A percentile compares a stretch with the other conserved stretches of the same genome.
phyloP scores from a whole-genome alignment of 2,113 vertebrate genomes.

The Alethe castanea region DNA sequence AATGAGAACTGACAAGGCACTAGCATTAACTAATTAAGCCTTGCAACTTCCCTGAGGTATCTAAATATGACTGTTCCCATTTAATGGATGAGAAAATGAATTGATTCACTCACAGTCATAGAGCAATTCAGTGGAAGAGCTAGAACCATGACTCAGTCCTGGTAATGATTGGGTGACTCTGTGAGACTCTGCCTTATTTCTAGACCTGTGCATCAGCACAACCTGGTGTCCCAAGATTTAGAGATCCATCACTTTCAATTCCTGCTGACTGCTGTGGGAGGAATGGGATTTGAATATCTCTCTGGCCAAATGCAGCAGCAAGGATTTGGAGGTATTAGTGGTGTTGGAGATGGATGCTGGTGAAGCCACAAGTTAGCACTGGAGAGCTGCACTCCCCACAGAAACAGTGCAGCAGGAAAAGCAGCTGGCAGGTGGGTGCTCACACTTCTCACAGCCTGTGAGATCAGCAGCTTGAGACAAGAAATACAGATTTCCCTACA shows the following conservation, averaged over 20 bases:
- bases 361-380: not conserved
- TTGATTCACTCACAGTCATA: not conserved
- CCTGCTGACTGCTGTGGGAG: not conserved
- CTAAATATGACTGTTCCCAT: not conserved
- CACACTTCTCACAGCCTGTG: rapidly evolving
- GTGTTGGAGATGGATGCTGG: not conserved
- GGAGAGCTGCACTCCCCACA: not conserved
- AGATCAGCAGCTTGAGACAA: not conserved
- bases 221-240: not conserved
- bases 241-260: not conserved
- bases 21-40: slow-evolving; percentile 32
- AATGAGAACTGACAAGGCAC: slow-evolving; percentile 32
- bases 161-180: not conserved
- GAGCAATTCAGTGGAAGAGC: not conserved
- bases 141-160: not conserved
- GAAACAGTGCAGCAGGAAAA: not conserved
- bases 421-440: not conserved
- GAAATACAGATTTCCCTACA: not conserved
- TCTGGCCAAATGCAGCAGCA: not conserved
- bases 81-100: not conserved
- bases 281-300: not conserved
- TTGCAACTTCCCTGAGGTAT: not conserved
- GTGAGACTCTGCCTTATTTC: not conserved
- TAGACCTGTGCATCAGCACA: rapidly evolving
- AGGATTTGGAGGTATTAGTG: not conserved